Evolutionary conservation across 1,140 invertebrate species (phyloP).

Genomic region (Musca vetustissima): DNA sequence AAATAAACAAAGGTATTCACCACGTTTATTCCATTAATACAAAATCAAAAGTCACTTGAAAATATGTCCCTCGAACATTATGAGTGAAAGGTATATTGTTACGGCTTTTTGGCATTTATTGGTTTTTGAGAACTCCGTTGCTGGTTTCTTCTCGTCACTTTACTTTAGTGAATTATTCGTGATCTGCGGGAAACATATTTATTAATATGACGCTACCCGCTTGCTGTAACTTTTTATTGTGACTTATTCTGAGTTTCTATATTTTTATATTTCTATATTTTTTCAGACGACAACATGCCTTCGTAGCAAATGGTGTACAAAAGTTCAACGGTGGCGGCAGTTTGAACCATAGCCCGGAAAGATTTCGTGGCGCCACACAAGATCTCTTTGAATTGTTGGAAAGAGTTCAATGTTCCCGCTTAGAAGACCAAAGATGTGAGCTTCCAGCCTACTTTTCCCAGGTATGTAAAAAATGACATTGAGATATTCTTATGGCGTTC

Average conservation of each 20-base stretch:
- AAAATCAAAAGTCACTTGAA: no score
- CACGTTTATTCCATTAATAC: no score
- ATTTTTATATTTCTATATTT: conserved; percentile 29
- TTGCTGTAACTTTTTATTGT: not conserved
- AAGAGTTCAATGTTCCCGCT: conserved; percentile 84
- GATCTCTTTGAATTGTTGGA: conserved; percentile 89
- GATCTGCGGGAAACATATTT: no score
- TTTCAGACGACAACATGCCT: conserved; percentile 59
- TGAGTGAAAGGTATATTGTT: no score
- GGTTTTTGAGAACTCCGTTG: no score
- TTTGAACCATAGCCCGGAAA: conserved; percentile 55
- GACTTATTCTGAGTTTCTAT: not conserved
- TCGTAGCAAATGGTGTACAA: conserved; percentile 51
- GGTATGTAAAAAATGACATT: conserved; percentile 60
- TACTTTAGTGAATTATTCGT: no score
- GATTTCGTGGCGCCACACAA: conserved; percentile 69
- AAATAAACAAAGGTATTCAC: no score
- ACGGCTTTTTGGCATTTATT: no score
- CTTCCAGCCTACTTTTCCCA: conserved; percentile 84
- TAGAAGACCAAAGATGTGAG: conserved; percentile 93
- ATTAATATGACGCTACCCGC: no score
- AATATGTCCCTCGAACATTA: no score
- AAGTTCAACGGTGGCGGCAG: conserved; percentile 50
- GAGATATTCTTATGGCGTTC: no score
- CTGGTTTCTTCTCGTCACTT: no score